phyloP scores from a whole-genome alignment of 1,140 invertebrate species.

The Triops longicaudatus region DNA sequence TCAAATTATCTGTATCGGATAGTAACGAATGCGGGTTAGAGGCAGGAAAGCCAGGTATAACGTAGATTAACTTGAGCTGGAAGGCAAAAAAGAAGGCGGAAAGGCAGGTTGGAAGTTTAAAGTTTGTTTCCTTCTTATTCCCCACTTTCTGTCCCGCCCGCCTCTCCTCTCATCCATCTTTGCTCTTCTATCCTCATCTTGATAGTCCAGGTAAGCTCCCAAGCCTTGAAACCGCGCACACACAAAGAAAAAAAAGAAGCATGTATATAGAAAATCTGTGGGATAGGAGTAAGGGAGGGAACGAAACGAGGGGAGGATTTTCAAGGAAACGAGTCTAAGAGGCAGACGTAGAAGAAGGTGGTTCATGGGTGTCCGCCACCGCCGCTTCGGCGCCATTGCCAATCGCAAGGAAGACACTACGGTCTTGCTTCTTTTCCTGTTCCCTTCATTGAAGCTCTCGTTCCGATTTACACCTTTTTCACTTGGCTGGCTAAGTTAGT shows the following conservation, averaged over 20 bases:
- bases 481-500: constrained; percentile 14
- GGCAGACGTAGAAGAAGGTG: constrained; percentile 1
- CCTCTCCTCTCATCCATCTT: neutral
- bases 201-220: constrained; percentile 14
- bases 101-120: neutral
- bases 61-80: neutral
- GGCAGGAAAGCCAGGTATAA: neutral
- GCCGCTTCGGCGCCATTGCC: constrained; percentile 13
- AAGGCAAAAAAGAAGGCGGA: neutral
- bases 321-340: neutral
- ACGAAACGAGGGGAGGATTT: constrained; percentile 6
- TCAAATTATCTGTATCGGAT: neutral
- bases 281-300: neutral
- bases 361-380: constrained; percentile 4
- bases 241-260: neutral
- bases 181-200: neutral
- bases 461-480: neutral
- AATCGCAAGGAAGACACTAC: constrained; percentile 12
- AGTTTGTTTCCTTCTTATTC: constrained; percentile 19
- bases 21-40: neutral
- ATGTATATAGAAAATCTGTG: neutral
- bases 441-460: constrained; percentile 9
- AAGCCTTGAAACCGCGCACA: neutral
- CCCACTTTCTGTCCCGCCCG: neutral
- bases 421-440: neutral